phyloP scores from a whole-genome alignment of 64 coral and sea anemone species.

The Montipora cactus region DNA sequence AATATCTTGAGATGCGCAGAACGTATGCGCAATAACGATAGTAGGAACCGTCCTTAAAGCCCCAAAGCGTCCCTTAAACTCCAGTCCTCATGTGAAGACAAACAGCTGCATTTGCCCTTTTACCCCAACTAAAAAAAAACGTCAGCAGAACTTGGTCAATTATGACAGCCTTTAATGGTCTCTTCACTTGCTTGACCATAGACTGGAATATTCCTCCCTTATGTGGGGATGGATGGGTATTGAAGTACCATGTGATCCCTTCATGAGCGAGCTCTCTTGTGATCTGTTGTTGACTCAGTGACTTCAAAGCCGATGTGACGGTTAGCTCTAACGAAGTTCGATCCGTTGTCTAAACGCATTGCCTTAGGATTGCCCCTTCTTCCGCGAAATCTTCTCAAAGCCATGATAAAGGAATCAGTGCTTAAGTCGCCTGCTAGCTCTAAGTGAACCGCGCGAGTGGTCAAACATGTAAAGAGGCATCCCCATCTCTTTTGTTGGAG shows the following conservation, averaged over 20 bases:
- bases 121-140: too few species aligned
- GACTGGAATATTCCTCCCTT: slow-evolving; percentile 27
- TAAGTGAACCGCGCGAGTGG: slow-evolving; percentile 20
- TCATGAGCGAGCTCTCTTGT: not conserved
- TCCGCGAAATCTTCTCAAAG: not conserved
- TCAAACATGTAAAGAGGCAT: slow-evolving; percentile 61
- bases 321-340: slow-evolving; percentile 24
- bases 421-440: not conserved
- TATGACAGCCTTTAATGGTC: slow-evolving; percentile 7
- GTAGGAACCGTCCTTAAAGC: too few species aligned
- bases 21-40: too few species aligned
- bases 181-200: slow-evolving; percentile 42
- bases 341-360: slow-evolving; percentile 16
- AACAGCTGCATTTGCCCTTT: too few species aligned
- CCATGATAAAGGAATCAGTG: slow-evolving; percentile 43
- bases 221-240: not conserved
- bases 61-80: too few species aligned
- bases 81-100: too few species aligned
- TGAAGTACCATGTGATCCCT: slow-evolving; percentile 34
- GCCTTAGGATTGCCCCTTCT: slow-evolving; percentile 29
- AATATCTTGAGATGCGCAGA: too few species aligned
- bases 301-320: not conserved
- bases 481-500: slow-evolving; percentile 57
- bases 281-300: not conserved
- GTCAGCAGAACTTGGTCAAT: slow-evolving; percentile 4